These are phyloP conservation scores for Apodemia zela DNA, from an alignment of 2,888 invertebrate species.

Conservation along the genomic window DNA sequence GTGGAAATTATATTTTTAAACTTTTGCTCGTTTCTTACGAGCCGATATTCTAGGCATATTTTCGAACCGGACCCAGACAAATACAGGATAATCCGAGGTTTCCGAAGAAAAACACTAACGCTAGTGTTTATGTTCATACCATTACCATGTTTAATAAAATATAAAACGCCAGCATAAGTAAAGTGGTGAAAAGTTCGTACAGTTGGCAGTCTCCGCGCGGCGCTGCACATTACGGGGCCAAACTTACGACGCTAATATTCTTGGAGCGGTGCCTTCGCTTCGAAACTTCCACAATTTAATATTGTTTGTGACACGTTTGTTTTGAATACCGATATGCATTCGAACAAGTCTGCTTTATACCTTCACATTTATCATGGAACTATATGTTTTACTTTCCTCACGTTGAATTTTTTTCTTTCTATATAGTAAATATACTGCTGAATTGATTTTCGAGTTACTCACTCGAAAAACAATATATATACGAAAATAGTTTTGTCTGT, in stretches of 20 bases:
- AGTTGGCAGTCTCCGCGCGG: constrained; percentile 35
- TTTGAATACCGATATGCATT: constrained; percentile 45
- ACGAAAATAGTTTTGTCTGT: no score
- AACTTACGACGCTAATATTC: constrained; percentile 64
- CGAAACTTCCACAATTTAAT: constrained; percentile 60
- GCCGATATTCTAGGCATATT: no score
- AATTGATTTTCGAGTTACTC: no score
- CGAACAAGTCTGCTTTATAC: neutral
- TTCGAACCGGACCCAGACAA: no score
- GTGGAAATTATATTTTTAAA: no score
- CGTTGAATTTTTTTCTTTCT: no score
- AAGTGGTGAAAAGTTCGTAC: constrained; percentile 9
- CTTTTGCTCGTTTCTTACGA: no score
- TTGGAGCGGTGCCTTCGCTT: constrained; percentile 36
- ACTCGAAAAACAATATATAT: no score
- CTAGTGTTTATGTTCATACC: neutral
- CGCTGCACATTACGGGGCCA: constrained; percentile 58
- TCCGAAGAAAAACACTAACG: neutral
- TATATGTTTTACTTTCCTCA: no score
- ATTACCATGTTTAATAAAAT: constrained; percentile 19
- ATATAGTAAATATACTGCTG: no score
- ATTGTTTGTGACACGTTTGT: constrained; percentile 73
- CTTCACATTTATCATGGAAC: neutral
- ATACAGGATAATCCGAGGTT: neutral
- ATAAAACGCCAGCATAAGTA: constrained; percentile 21